Evolutionary conservation across 2,888 invertebrate species (phyloP), one percentile per base, ranked within the genome.

Genomic region (Antheraea yamamai): DNA sequence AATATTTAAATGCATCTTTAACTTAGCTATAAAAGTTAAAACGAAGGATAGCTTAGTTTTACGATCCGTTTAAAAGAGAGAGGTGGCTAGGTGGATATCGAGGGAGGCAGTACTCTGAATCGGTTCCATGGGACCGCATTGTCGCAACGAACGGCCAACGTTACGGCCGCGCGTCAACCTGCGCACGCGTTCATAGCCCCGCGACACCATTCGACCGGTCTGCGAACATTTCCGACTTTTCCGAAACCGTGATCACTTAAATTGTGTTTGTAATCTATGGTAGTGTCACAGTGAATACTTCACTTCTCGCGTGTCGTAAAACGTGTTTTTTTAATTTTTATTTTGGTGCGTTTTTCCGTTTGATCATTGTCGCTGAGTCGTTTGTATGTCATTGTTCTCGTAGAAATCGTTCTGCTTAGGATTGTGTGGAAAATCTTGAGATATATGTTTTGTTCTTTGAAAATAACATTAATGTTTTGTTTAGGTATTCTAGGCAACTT

Each of bases 41-140:
- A 78, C 64, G 64, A 79, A 79, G 76, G 77, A 66, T 76, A 79
- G 76, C 77, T 87, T 47, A 72, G 74, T 71, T 61, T 35, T 39
- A 58, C 71, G 74, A 87, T 86, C 85, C 88, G 86, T 85, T 91
- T 88, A 91, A 94, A 94, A 95, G 94, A 94, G 94, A 95, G 94
- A 95, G 94, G 94, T 90, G 91, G 90, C 90, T 87, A 85, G 83
- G 87, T 86, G 87, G 85, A 87, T 87, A 88, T 87, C 85, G 92
- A 91, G 90, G 92, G 89, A 90, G 91, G 92, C 87, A 89, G 86
- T 82, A 83, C 82, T 80, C 86, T 84, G 84, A 83, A 81, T 80
- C 86, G 84, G 84, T 70, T 84, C 83, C 82, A 88, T 89, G 91
- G 87, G 87, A 87, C 86, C 92, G 91, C 94, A 95, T 92, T 94